phyloP scores from a whole-genome alignment of 1,140 invertebrate species.

The Diplogasteroides magnus region DNA sequence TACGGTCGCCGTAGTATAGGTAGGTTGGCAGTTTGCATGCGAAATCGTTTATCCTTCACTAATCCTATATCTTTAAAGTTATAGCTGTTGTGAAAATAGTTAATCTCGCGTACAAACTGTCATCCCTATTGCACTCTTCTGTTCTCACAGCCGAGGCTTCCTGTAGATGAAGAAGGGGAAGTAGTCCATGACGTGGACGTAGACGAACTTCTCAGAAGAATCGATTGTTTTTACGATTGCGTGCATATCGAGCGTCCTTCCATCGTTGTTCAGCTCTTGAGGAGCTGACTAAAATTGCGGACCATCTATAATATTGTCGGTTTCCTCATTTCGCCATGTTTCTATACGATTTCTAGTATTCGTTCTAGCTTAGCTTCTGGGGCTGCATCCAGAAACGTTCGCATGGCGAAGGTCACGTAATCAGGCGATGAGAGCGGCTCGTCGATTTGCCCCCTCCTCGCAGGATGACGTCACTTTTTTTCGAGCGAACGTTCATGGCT shows the following conservation, averaged over 20 bases:
- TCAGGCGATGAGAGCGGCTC: too few species aligned
- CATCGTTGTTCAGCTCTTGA: slow-evolving; percentile 70
- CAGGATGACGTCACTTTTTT: too few species aligned
- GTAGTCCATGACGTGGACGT: slow-evolving; percentile 96
- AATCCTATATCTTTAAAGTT: too few species aligned
- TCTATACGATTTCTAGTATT: background rate
- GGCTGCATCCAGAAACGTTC: too few species aligned
- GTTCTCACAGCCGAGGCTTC: slow-evolving; percentile 38
- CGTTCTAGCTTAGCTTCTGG: background rate
- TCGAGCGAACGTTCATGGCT: too few species aligned
- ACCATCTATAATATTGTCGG: background rate
- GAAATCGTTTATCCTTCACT: too few species aligned
- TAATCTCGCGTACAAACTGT: background rate
- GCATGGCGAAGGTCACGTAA: too few species aligned
- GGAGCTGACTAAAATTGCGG: slow-evolving; percentile 74
- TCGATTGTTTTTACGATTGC: slow-evolving; percentile 76
- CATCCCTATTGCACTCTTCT: too few species aligned
- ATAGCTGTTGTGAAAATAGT: too few species aligned
- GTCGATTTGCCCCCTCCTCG: too few species aligned
- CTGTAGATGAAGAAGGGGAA: slow-evolving; percentile 73
- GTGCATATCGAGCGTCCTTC: slow-evolving; percentile 76
- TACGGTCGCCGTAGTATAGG: too few species aligned
- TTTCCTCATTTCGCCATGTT: background rate
- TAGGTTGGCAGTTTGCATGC: too few species aligned
- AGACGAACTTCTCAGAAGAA: slow-evolving; percentile 76